phyloP scores from a whole-genome alignment of 2,888 invertebrate genomes.

The Drosophila aldrichi region DNA sequence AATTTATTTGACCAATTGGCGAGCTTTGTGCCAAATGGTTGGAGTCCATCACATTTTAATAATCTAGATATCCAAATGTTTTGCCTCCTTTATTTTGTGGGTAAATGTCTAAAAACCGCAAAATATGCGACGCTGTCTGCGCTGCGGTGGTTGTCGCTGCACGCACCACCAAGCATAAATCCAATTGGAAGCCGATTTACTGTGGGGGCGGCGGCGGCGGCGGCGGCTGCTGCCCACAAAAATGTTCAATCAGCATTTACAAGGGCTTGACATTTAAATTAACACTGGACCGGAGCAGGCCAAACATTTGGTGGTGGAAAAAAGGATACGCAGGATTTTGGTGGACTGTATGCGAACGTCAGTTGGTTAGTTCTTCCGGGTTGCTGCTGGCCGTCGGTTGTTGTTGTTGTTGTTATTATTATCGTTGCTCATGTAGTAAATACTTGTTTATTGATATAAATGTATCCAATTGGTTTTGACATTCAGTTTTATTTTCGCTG shows the following conservation, averaged over 20 bases:
- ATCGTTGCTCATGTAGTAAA: slow-evolving; percentile 7
- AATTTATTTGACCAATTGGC: slow-evolving; percentile 3
- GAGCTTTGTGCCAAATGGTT: neutral
- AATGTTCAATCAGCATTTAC: slow-evolving; percentile 48
- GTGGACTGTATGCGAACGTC: slow-evolving; percentile 7
- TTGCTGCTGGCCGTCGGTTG: slow-evolving; percentile 32
- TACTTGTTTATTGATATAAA: slow-evolving; percentile 3
- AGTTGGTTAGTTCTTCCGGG: slow-evolving; percentile 50
- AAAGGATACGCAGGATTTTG: slow-evolving; percentile 9
- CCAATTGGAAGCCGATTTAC: slow-evolving; percentile 59
- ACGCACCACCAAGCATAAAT: slow-evolving; percentile 70
- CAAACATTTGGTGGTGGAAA: slow-evolving; percentile 37
- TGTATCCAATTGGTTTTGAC: slow-evolving; percentile 53
- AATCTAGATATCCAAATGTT: slow-evolving; percentile 22
- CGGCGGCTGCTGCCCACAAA: slow-evolving; percentile 2
- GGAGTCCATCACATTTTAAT: slow-evolving; percentile 19
- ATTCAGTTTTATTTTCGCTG: slow-evolving; percentile 75
- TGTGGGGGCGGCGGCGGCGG: neutral
- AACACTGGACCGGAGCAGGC: slow-evolving; percentile 40
- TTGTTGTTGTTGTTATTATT: neutral
- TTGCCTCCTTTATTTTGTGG: slow-evolving; percentile 1
- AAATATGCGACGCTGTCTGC: slow-evolving; percentile 48
- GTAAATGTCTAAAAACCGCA: slow-evolving; percentile 54
- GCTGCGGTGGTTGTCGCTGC: slow-evolving; percentile 57
- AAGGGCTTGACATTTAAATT: slow-evolving; percentile 64